Percentiles rank a stretch among this genome's conserved stretches.
These are phyloP conservation scores for Gryon sp. DNA, from an alignment of 1,140 invertebrate species.

Conservation along the genomic window DNA sequence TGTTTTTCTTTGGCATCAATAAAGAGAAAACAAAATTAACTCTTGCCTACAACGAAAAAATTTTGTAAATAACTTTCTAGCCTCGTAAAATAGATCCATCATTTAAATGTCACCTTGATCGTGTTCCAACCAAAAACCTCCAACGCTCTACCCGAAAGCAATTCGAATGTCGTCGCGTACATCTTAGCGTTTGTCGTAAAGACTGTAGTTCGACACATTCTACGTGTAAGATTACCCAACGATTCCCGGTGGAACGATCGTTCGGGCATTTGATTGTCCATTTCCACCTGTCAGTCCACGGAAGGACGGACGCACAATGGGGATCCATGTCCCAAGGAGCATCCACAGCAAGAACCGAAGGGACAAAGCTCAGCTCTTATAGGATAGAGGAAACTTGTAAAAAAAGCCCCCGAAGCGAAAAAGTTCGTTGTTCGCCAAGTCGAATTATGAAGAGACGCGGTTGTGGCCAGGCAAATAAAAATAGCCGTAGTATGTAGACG, in stretches of 20 bases:
- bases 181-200: slow-evolving; percentile 31
- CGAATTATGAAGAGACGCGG: slow-evolving; percentile 71
- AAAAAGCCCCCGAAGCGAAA: slow-evolving; percentile 55
- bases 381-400: no score
- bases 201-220: slow-evolving; percentile 61
- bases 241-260: slow-evolving; percentile 69
- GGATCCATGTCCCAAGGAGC: slow-evolving; percentile 63
- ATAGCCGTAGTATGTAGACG: slow-evolving; percentile 37
- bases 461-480: slow-evolving; percentile 47
- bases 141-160: neutral
- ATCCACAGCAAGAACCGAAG: slow-evolving; percentile 60
- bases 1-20: no score
- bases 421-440: slow-evolving; percentile 68
- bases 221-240: slow-evolving; percentile 64
- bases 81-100: neutral
- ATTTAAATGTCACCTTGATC: neutral
- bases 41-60: no score
- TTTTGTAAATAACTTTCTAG: neutral
- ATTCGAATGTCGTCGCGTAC: slow-evolving; percentile 19
- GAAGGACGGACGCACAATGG: slow-evolving; percentile 71
- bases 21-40: no score
- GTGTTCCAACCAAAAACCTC: no score
- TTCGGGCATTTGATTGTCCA: slow-evolving; percentile 72
- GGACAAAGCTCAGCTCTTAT: slow-evolving; percentile 44
- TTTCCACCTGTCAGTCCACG: slow-evolving; percentile 74